These are phyloP conservation scores for Ophthalmolycus amberensis DNA, from an alignment of 2,113 vertebrate species.

Conservation along the genomic window DNA sequence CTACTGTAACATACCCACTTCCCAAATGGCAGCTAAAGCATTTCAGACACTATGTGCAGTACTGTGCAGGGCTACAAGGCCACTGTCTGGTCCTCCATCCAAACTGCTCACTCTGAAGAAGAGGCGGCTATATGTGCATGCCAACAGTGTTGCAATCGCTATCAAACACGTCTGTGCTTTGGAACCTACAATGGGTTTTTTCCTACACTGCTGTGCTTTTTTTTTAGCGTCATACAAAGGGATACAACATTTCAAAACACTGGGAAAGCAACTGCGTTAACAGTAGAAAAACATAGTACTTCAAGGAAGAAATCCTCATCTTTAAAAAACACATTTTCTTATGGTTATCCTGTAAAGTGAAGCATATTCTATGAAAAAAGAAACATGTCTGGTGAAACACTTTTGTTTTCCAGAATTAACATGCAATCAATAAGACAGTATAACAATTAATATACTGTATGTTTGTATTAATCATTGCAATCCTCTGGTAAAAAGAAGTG, in stretches of 20 bases:
- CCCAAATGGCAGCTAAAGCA: slow-evolving; percentile 71
- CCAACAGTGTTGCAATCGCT: slow-evolving; percentile 31
- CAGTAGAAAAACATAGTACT: not conserved
- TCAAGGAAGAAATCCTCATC: slow-evolving; percentile 7
- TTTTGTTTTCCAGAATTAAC: not conserved
- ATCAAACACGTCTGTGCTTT: slow-evolving; percentile 44
- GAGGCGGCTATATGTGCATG: slow-evolving; percentile 22
- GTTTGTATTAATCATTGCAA: not conserved
- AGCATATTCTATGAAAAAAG: not conserved
- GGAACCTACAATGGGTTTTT: slow-evolving; percentile 27
- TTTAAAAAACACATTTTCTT: not conserved
- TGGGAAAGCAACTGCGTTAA: slow-evolving; percentile 10
- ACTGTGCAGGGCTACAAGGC: slow-evolving; percentile 21
- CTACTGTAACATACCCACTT: slow-evolving; percentile 41
- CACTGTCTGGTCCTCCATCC: slow-evolving; percentile 30
- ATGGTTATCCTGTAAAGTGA: slow-evolving; percentile 18
- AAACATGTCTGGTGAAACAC: not conserved
- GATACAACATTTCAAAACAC: slow-evolving; percentile 41
- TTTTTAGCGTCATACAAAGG: slow-evolving; percentile 45
- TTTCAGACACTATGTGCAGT: slow-evolving; percentile 11
- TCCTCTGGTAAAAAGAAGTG: slow-evolving; percentile 19
- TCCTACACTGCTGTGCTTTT: slow-evolving; percentile 8
- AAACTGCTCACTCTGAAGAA: slow-evolving; percentile 44
- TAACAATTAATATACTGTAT: not conserved
- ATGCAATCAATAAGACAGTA: not conserved